These are phyloP conservation scores for Pelvicachromis taeniatus DNA, from an alignment of 2,113 vertebrate species.

Conservation along the genomic window DNA sequence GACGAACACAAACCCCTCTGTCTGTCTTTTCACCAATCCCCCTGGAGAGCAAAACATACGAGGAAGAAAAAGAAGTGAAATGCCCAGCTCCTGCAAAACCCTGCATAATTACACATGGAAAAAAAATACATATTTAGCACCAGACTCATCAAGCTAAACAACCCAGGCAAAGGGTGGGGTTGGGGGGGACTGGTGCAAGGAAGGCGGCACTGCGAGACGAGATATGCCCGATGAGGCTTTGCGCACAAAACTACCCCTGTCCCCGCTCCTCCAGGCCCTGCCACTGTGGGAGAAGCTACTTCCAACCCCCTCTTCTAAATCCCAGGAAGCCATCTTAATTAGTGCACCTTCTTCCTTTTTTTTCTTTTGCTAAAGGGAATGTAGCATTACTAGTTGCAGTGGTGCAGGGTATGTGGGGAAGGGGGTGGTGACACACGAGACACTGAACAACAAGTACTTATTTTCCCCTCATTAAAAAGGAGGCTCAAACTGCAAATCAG, in stretches of 20 bases:
- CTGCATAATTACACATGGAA: slow-evolving; percentile 46
- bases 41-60: slow-evolving; percentile 32
- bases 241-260: slow-evolving; percentile 43
- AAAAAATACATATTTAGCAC: slow-evolving; percentile 41
- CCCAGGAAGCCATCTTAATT: slow-evolving; percentile 68
- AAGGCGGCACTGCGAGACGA: neutral
- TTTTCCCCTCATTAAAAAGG: slow-evolving; percentile 70
- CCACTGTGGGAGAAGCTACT: slow-evolving; percentile 32
- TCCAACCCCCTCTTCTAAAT: slow-evolving; percentile 29
- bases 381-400: slow-evolving; percentile 19
- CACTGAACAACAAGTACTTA: slow-evolving; percentile 62
- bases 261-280: slow-evolving; percentile 36
- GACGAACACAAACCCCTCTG: slow-evolving; percentile 29
- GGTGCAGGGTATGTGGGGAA: slow-evolving; percentile 42
- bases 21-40: slow-evolving; percentile 42
- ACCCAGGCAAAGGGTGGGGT: neutral
- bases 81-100: slow-evolving; percentile 20
- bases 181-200: neutral
- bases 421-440: slow-evolving; percentile 50
- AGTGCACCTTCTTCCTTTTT: slow-evolving; percentile 26
- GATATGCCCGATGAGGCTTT: slow-evolving; percentile 24
- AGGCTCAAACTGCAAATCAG: slow-evolving; percentile 61
- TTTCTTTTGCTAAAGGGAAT: slow-evolving; percentile 37
- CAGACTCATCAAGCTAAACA: slow-evolving; percentile 43
- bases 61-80: slow-evolving; percentile 30